A percentile compares a stretch with the other conserved stretches of the same genome.
Conservation (phyloP, 37 sponge, comb jelly and placozoan species). For the Eunapius fragilis region DNA sequence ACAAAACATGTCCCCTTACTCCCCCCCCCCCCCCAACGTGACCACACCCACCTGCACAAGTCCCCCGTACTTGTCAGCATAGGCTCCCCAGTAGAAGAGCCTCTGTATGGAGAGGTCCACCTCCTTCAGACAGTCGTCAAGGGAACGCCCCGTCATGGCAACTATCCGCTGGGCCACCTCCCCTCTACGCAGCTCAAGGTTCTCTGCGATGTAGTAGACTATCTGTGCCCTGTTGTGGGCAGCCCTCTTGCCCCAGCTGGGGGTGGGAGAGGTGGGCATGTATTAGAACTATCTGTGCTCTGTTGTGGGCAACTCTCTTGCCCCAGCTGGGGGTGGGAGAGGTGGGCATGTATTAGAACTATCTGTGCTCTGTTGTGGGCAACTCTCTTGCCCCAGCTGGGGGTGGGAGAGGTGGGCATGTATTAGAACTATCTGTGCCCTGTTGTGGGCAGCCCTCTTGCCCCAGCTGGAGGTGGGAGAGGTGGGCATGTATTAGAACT, state of each 20-base stretch:
- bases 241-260: conserved; percentile 95
- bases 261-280: not conserved
- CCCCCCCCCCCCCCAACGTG: too few species aligned
- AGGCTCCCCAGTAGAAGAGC: conserved; percentile 97
- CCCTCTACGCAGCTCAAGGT: conserved; percentile 83
- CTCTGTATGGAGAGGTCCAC: conserved; percentile 89
- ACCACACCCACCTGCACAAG: conserved; percentile 77
- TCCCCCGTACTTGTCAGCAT: conserved; percentile 98
- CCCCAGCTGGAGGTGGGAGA: not conserved
- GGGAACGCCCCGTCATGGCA: conserved; percentile 75
- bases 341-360: not conserved
- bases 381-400: too few species aligned
- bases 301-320: too few species aligned
- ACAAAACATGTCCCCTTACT: too few species aligned
- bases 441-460: too few species aligned
- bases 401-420: not conserved
- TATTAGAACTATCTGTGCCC: too few species aligned
- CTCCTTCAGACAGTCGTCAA: conserved; percentile 70
- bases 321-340: not conserved
- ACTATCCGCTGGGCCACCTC: conserved; percentile 83
- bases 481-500: not conserved
- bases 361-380: too few species aligned
- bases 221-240: conserved; percentile 99
- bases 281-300: too few species aligned
- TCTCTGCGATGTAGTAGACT: conserved; percentile 98